phyloP scores from a whole-genome alignment of 2,888 invertebrate species.

The Pheosia tremula region DNA sequence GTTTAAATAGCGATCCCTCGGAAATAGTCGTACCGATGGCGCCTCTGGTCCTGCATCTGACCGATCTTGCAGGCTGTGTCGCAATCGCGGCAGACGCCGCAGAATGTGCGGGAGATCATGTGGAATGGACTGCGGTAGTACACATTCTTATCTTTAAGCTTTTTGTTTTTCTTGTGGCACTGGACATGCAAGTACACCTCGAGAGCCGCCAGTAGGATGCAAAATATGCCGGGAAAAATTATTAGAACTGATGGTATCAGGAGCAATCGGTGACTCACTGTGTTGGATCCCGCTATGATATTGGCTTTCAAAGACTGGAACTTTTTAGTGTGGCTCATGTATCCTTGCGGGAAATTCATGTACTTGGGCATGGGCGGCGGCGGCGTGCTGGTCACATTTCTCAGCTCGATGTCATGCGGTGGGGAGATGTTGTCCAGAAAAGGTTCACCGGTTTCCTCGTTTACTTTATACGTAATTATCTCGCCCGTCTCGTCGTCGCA shows the following conservation, averaged over 20 bases:
- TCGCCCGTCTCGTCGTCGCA: conserved; percentile 83
- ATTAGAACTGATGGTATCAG: conserved; percentile 84
- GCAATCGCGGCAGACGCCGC: conserved; percentile 87
- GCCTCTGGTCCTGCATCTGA: conserved; percentile 86
- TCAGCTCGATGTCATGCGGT: conserved; percentile 15
- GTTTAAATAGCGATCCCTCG: conserved; percentile 57
- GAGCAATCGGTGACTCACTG: conserved; percentile 77
- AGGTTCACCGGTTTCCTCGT: conserved; percentile 83
- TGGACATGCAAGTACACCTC: conserved; percentile 87
- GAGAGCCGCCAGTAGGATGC: conserved; percentile 76
- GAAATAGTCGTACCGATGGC: conserved; percentile 69
- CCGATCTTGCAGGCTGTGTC: conserved; percentile 86
- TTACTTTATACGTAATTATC: conserved; percentile 65
- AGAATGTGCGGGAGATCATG: conserved; percentile 87
- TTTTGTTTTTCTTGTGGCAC: conserved; percentile 88
- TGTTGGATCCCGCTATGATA: conserved; percentile 68
- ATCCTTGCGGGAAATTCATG: conserved; percentile 57
- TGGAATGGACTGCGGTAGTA: conserved; percentile 90
- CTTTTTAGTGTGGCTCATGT: conserved; percentile 61
- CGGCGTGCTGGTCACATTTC: conserved; percentile 10
- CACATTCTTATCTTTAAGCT: conserved; percentile 80
- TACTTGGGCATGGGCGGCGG: conserved; percentile 38
- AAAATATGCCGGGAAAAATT: conserved; percentile 82
- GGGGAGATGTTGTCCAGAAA: conserved; percentile 29
- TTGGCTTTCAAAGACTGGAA: conserved; percentile 65